phyloP scores from a whole-genome alignment of 2,888 invertebrate species.

The Panzeria rudis region DNA sequence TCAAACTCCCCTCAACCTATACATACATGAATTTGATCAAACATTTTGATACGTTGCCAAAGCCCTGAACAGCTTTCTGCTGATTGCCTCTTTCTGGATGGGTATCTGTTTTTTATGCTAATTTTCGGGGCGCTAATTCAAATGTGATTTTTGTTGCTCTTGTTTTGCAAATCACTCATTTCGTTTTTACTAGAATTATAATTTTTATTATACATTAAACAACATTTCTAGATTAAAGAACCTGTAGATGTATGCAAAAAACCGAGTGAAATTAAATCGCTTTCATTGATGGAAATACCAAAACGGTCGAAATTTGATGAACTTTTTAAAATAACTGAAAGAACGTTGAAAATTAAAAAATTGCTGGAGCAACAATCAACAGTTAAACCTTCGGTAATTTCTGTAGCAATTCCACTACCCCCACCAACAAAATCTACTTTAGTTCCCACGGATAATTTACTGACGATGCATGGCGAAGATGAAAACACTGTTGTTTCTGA shows the following conservation, averaged over 20 bases:
- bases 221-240: constrained; percentile 1
- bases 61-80: no score
- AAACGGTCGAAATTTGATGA: constrained; percentile 34
- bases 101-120: no score
- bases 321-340: constrained; percentile 72
- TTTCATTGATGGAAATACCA: constrained; percentile 62
- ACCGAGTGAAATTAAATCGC: not conserved
- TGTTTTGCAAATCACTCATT: no score
- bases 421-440: constrained; percentile 47
- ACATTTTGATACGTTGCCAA: no score
- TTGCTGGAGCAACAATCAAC: constrained; percentile 74
- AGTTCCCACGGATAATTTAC: constrained; percentile 28
- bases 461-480: constrained; percentile 16
- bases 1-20: no score
- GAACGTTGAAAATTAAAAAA: constrained; percentile 74
- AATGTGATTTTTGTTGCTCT: no score
- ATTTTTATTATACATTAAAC: not conserved
- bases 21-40: no score
- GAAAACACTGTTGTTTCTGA: constrained; percentile 6
- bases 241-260: not conserved
- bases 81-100: no score
- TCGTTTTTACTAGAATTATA: no score
- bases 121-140: no score
- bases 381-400: constrained; percentile 66
- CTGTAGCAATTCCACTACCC: constrained; percentile 77